Evolutionary conservation across 1,140 invertebrate genomes (phyloP), one percentile per base, ranked within the genome.

Genomic region (Cotesia typhae): DNA sequence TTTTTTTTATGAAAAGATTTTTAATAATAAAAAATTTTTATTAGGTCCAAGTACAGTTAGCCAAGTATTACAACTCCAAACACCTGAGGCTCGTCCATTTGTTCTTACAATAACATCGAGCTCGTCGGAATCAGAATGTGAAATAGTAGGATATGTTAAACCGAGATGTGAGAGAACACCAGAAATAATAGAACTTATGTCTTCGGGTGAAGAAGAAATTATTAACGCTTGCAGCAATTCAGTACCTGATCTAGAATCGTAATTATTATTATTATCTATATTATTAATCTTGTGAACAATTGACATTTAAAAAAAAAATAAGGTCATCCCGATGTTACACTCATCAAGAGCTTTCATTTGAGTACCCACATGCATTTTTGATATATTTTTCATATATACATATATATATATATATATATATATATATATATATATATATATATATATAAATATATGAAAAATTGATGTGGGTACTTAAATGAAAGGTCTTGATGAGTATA

Each of bases 81-180:
- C 72, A 9, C 55, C 75, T 0, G 74, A 57, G 6, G 41, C 35
- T 28, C 53, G 70, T 70, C 81, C 80, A 20, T 76, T 76, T 37
- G 65, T 83, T 47, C 71, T 81, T 12, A 80, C 77, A 14, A 77
- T 82, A 71, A 81, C 81, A 1, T 85, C 82, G 17, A 76, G 78
- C 63, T 80, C 79, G 1, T 80, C 78, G 1, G 51, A 67, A 37
- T 79, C 82, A 0, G 79, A 84, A 35, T 84, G 83, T 36, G 82
- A 84, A 64, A 80, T 90, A 59, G 80, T 90, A 41, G 84, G 83
- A n/a, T 87, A 85, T 71, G 85, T 89, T 2, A 90, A 89, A 76
- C 87, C 88, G 9, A 86, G 85, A 70, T 83, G 84, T 63, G 87
- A 89, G 73, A 82, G 89, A 68, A 89, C 89, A 35, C 89, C 90